Percentiles rank a stretch among this genome's conserved stretches.
Evolutionary conservation across 2,888 invertebrate genomes (phyloP).

Genomic region (Hymenopus coronatus): DNA sequence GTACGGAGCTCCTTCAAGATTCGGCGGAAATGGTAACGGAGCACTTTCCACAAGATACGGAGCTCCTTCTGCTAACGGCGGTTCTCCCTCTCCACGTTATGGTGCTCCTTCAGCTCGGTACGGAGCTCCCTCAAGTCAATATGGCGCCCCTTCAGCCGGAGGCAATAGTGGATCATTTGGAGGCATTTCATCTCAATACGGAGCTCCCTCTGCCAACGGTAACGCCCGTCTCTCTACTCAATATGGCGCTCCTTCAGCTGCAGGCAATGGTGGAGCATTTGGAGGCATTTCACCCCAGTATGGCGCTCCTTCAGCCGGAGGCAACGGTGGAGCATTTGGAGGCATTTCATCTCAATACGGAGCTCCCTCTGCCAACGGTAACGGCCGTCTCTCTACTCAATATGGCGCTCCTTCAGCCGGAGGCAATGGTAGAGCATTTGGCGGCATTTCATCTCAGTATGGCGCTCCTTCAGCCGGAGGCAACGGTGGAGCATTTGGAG

Average conservation of each 20-base stretch:
- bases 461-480: conserved; percentile 2
- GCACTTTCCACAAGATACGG: background rate
- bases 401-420: conserved; percentile 15
- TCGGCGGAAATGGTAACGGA: background rate
- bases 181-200: too few relatives aligned
- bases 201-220: too few relatives aligned
- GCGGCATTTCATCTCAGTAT: conserved; percentile 18
- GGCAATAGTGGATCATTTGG: too few relatives aligned
- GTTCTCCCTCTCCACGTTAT: background rate
- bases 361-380: too few relatives aligned
- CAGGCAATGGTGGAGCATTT: background rate
- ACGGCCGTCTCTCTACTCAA: too few relatives aligned
- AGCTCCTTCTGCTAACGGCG: background rate
- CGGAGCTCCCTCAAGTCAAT: conserved; percentile 21
- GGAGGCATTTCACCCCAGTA: conserved; percentile 23
- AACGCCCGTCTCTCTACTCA: too few relatives aligned
- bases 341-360: too few relatives aligned
- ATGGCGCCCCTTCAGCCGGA: conserved; percentile 23
- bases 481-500: background rate
- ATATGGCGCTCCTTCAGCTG: conserved; percentile 15
- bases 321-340: too few relatives aligned
- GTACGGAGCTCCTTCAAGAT: conserved; percentile 13
- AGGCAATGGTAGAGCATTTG: background rate
- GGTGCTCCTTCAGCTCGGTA: conserved; percentile 3
- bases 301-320: background rate